These are phyloP conservation scores for Melanostoma scalare DNA, from an alignment of 2,888 invertebrate species.

Conservation along the genomic window DNA sequence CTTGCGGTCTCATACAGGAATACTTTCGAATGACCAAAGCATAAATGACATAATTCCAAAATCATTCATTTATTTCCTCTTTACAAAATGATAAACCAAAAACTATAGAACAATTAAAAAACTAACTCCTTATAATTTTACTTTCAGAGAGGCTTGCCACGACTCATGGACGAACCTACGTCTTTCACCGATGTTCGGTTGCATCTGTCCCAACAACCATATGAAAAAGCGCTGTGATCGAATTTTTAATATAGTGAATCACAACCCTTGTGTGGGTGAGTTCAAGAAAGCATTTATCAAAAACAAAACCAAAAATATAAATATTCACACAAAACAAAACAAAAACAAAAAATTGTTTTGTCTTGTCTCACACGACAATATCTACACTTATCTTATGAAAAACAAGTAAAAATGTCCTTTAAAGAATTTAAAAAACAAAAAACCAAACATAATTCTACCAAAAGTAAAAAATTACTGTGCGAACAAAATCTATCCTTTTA, in stretches of 20 bases:
- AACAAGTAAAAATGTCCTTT: conserved; percentile 7
- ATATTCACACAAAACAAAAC: conserved; percentile 17
- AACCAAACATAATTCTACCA: too few relatives aligned
- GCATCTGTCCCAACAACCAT: conserved; percentile 95
- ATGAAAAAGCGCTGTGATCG: conserved; percentile 94
- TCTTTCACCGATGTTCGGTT: conserved; percentile 94
- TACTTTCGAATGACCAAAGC: too few relatives aligned
- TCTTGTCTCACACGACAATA: conserved; percentile 9
- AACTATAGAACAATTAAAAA: too few relatives aligned
- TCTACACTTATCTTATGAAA: conserved; percentile 3
- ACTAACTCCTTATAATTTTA: not conserved
- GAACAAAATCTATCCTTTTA: conserved; percentile 49
- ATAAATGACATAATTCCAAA: too few relatives aligned
- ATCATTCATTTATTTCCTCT: too few relatives aligned
- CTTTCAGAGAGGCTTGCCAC: conserved; percentile 90
- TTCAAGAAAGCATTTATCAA: conserved; percentile 61
- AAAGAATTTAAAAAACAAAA: not conserved
- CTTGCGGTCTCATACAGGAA: too few relatives aligned
- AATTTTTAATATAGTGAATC: conserved; percentile 94
- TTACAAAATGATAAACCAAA: too few relatives aligned
- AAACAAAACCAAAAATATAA: conserved; percentile 33
- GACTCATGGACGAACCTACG: conserved; percentile 94
- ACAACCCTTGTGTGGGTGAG: conserved; percentile 97
- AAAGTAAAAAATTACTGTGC: conserved; percentile 43
- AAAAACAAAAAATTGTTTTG: conserved; percentile 10